Base-by-base conservation (phyloP, 2,888 invertebrate species). In the Tridacna gigas region DNA sequence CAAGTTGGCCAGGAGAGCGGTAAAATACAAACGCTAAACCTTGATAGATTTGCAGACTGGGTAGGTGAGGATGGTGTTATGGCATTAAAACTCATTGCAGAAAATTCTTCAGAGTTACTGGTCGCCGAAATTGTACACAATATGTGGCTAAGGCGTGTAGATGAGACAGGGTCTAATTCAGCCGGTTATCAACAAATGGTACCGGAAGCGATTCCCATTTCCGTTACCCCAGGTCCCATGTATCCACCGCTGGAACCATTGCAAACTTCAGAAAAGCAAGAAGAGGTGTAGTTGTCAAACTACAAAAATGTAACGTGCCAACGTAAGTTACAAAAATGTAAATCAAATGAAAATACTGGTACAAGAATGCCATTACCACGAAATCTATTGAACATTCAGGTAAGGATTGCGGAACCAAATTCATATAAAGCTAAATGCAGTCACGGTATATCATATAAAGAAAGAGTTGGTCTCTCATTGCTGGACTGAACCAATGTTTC, bases 41-140 rank as follows among this genome's bases (percentile, higher is more conserved):
- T 77, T 22, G 51, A 18, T 12, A 74, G 63, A 37, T 79, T 84
- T 26, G 74, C 73, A 25, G 71, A 69, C 73, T 45, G 74, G 28
- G 60, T 83, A 0, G 86, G 83, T 11, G 87, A 87, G 48, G 85
- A 87, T 60, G 87, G 87, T 4, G 87, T 85, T 7, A 80, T 83
- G 78, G 78, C 76, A 18, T 71, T 87, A 7, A 87, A 84, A 47
- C 74, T 84, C 65, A 76, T 79, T 65, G 83, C 77, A 9, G 67
- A 75, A 12, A 84, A 82, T 66, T 84, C 84, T 9, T 87, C 87
- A 3, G 87, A 84, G 15, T 79, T 81, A 26, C 25, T 87, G 15
- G 84, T 84, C 26, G 22, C 79, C 9, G 84, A 84, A 65, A 77
- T 79, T 22, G 37, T 84, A 45, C 51, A 67, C 56, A 66, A 63